Conservation (phyloP, 2,888 invertebrate species). For the Nipponacmea schrenckii region DNA sequence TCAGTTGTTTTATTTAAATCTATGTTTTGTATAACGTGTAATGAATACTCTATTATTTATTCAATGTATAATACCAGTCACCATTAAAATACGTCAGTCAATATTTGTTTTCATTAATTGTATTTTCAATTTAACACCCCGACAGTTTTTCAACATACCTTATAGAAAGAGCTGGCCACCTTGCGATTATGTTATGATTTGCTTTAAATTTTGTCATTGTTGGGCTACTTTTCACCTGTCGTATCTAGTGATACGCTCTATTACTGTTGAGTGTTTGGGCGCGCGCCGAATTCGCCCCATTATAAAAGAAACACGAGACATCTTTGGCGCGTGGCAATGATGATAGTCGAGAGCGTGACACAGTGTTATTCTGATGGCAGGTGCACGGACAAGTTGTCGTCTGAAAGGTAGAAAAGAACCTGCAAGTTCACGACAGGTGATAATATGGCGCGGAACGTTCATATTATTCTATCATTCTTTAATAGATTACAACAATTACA, state of each 20-base stretch:
- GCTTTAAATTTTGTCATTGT: constrained; percentile 7
- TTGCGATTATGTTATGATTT: constrained; percentile 7
- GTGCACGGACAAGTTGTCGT: constrained; percentile 5
- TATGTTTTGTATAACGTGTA: not conserved
- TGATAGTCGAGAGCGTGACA: constrained; percentile 3
- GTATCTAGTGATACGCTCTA: constrained; percentile 3
- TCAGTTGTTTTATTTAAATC: not conserved
- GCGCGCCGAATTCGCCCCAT: not conserved
- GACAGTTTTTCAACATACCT: not conserved
- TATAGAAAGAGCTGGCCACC: not conserved
- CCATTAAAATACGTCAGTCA: not conserved
- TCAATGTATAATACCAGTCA: not conserved
- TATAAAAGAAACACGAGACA: constrained; percentile 7
- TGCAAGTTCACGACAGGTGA: constrained; percentile 7
- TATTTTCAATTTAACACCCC: constrained; percentile 7
- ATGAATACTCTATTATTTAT: constrained; percentile 8
- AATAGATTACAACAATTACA: constrained; percentile 7
- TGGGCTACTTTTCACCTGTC: constrained; percentile 2
- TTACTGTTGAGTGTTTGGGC: constrained; percentile 5
- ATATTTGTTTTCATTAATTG: constrained; percentile 1
- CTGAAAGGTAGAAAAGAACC: constrained; percentile 3
- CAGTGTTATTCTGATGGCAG: not conserved
- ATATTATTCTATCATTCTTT: constrained; percentile 7
- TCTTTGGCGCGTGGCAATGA: constrained; percentile 9
- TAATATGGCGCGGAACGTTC: constrained; percentile 4